Evolutionary conservation across 2,888 invertebrate species (phyloP).

Genomic region (Autographa pulchrina): DNA sequence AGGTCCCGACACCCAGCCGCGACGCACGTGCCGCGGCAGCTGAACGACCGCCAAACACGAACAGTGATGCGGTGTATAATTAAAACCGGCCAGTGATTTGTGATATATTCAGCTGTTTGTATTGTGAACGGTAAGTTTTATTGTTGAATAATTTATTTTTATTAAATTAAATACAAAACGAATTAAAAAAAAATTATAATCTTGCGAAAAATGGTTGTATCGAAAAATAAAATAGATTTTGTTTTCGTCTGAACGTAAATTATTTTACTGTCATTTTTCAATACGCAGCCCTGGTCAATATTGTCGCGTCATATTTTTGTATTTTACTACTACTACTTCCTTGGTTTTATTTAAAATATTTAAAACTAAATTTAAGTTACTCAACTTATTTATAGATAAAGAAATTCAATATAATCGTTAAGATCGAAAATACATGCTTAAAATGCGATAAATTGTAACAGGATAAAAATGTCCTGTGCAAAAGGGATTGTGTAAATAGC

Average conservation of each 20-base stretch:
- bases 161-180: neutral
- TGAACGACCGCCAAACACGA: slow-evolving; percentile 56
- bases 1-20: slow-evolving; percentile 68
- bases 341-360: neutral
- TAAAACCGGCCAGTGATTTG: slow-evolving; percentile 71
- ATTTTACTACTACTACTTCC: neutral
- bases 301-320: neutral
- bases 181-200: neutral
- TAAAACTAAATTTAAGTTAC: neutral
- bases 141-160: neutral
- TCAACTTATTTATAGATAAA: neutral
- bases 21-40: slow-evolving; percentile 64
- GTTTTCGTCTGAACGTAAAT: neutral
- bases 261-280: neutral
- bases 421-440: neutral
- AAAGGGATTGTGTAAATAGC: slow-evolving; percentile 12
- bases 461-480: neutral
- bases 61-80: slow-evolving; percentile 81
- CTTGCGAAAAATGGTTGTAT: too few species aligned
- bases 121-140: slow-evolving; percentile 70
- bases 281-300: neutral
- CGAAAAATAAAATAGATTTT: neutral
- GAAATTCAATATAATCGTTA: neutral
- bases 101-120: slow-evolving; percentile 61
- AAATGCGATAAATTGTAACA: slow-evolving; percentile 8